Base-by-base conservation (phyloP, 2,888 invertebrate species). In the Caenorhabditis angaria region DNA sequence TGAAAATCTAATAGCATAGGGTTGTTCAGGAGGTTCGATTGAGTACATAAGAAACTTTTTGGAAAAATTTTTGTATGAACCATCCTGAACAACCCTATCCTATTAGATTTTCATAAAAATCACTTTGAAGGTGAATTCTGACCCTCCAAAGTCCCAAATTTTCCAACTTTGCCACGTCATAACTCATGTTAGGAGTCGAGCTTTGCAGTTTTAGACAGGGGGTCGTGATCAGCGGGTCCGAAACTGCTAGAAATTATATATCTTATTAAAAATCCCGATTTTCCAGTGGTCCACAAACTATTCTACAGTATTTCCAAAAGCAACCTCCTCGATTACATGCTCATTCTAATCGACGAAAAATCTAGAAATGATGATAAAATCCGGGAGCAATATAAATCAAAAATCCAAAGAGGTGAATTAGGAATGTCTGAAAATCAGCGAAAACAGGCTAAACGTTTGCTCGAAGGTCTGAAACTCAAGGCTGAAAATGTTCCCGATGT, bases 201-300 rank as follows among this genome's bases (percentile, higher is more conserved):
- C n/a, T n/a, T n/a, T n/a, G n/a, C n/a, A n/a, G n/a, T n/a, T n/a
- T n/a, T n/a, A n/a, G n/a, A n/a, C n/a, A n/a, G n/a, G n/a, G n/a
- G n/a, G n/a, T n/a, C n/a, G n/a, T n/a, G n/a, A n/a, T n/a, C n/a
- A n/a, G n/a, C n/a, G n/a, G n/a, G n/a, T n/a, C n/a, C n/a, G n/a
- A n/a, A n/a, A n/a, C n/a, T n/a, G n/a, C n/a, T n/a, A n/a, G n/a
- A n/a, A n/a, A n/a, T n/a, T n/a, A n/a, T n/a, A n/a, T n/a, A n/a
- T n/a, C n/a, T n/a, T n/a, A n/a, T n/a, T n/a, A n/a, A n/a, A n/a
- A n/a, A n/a, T n/a, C 5, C n/a, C n/a, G 10, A 18, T 48, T 48
- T 71, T 78, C 55, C 58, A 80, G 80, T 77, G 32, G 65, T 70
- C 32, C 65, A 74, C 35, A 67, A 64, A 32, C 61, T 80, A 12